These are phyloP conservation scores for Disparrhopalites patrizii DNA, from an alignment of 2,888 invertebrate genomes.

Conservation along the genomic window DNA sequence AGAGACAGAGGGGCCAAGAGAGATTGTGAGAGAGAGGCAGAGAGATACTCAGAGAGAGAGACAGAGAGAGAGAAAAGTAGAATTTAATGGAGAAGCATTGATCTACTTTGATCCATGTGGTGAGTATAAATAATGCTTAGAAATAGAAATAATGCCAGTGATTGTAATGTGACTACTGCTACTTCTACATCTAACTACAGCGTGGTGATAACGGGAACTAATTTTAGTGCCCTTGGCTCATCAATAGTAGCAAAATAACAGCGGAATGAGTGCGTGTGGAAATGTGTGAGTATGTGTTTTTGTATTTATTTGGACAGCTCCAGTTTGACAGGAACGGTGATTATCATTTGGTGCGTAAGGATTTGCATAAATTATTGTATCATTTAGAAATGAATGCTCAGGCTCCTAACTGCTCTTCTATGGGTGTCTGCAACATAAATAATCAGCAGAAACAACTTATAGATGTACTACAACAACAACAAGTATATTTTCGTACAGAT, in stretches of 20 bases:
- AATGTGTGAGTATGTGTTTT: not conserved
- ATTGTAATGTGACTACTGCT: no score
- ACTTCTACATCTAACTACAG: no score
- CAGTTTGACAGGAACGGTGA: not conserved
- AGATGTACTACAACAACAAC: no score
- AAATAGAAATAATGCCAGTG: no score
- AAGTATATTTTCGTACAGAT: not conserved
- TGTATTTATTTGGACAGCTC: conserved; percentile 1
- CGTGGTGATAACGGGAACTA: conserved; percentile 2
- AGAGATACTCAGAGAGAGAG: not conserved
- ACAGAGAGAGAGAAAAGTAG: not conserved
- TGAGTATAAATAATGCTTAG: no score
- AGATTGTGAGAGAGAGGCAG: not conserved
- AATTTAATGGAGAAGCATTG: not conserved
- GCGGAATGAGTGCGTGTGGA: not conserved
- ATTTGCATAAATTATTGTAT: conserved; percentile 25
- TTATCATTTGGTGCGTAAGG: conserved; percentile 25
- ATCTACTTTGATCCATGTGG: conserved; percentile 5
- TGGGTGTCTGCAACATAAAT: not conserved
- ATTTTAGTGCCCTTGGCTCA: conserved; percentile 23
- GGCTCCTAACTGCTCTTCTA: not conserved
- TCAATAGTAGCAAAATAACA: not conserved
- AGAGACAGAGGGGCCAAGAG: no score
- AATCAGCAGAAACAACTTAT: not conserved
- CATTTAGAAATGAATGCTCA: conserved; percentile 14